phyloP scores from a whole-genome alignment of 2,888 invertebrate genomes.

The Microctonus hyperodae region DNA sequence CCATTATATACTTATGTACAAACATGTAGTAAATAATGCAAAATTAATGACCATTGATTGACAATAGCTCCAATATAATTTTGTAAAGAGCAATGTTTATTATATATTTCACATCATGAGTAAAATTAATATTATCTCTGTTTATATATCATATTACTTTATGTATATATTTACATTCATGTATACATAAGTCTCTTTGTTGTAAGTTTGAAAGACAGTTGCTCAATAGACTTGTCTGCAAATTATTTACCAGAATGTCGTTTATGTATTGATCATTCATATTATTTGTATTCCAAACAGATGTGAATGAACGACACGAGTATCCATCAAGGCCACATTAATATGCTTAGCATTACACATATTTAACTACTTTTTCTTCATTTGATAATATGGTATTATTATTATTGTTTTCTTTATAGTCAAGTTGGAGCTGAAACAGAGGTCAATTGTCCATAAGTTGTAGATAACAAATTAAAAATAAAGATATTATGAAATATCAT shows the following conservation, averaged over 20 bases:
- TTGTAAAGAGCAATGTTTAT: too few relatives aligned
- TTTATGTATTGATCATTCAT: background rate
- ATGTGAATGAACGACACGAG: background rate
- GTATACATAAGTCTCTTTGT: too few relatives aligned
- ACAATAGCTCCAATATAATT: too few relatives aligned
- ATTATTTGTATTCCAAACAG: constrained; percentile 12
- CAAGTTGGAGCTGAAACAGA: background rate
- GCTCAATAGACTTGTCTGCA: background rate
- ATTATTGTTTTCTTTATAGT: background rate
- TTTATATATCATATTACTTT: too few relatives aligned
- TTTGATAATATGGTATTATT: too few relatives aligned
- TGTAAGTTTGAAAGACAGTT: background rate
- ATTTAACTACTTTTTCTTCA: background rate
- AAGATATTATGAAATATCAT: background rate
- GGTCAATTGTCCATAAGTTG: background rate
- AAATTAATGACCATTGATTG: too few relatives aligned
- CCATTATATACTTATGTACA: too few relatives aligned
- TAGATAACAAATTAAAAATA: background rate
- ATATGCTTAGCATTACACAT: background rate
- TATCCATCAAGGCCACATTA: background rate
- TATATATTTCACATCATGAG: too few relatives aligned
- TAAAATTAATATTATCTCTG: too few relatives aligned
- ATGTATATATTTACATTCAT: too few relatives aligned
- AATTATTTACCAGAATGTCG: background rate
- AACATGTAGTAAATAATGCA: too few relatives aligned